Evolutionary conservation across 1,140 invertebrate genomes (phyloP).

Genomic region (Gonatopus flavifemur): DNA sequence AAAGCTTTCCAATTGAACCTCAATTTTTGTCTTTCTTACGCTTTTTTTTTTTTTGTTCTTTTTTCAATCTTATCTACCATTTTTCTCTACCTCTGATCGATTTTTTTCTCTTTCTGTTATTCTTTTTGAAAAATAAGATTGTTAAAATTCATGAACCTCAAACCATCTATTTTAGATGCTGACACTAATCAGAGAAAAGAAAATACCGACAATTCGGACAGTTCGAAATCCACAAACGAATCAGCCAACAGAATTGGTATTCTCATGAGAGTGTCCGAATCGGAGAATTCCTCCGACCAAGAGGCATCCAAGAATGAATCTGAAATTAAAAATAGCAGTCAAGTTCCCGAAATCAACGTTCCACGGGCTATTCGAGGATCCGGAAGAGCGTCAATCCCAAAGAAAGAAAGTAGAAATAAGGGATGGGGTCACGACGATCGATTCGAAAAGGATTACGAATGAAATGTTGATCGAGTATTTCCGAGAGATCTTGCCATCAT

Average conservation of each 20-base stretch:
- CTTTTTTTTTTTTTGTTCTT: too few relatives aligned
- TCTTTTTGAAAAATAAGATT: too few relatives aligned
- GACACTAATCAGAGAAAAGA: too few relatives aligned
- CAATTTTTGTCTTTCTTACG: too few relatives aligned
- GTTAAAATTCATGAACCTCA: too few relatives aligned
- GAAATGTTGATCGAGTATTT: neutral
- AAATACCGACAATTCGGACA: neutral
- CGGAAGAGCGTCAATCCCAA: slow-evolving; percentile 1
- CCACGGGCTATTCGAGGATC: slow-evolving; percentile 12
- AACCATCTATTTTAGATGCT: too few relatives aligned
- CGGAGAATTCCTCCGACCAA: neutral
- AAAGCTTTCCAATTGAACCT: too few relatives aligned
- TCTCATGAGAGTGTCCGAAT: neutral
- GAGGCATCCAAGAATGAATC: neutral
- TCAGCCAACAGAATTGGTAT: neutral
- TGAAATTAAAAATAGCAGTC: neutral
- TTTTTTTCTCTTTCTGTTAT: too few relatives aligned
- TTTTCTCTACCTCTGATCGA: too few relatives aligned
- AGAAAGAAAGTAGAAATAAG: slow-evolving; percentile 8
- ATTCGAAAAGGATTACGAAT: slow-evolving; percentile 14
- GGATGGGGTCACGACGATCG: slow-evolving; percentile 16
- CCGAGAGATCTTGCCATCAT: too few relatives aligned
- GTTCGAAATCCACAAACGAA: neutral
- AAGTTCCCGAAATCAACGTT: neutral
- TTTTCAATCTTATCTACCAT: too few relatives aligned